Evolutionary conservation across 2,113 vertebrate species (phyloP).

Genomic region (Actenoides lindsayi): DNA sequence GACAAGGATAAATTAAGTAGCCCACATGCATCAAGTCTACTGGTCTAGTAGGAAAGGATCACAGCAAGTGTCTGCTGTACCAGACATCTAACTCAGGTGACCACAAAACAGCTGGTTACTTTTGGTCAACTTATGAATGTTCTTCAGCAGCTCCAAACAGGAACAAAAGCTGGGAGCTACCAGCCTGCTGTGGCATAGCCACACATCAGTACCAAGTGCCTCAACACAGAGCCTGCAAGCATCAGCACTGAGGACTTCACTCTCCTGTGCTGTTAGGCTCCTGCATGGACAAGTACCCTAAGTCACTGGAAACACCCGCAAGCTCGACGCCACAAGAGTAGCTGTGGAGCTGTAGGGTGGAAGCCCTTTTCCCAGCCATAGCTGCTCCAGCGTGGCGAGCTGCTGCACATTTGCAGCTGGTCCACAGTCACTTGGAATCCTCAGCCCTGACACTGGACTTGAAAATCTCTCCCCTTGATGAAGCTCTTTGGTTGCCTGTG

Average conservation of each 20-base stretch:
- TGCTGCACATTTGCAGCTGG: not conserved
- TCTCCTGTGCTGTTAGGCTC: not conserved
- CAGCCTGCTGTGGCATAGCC: not conserved
- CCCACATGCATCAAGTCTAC: accelerated
- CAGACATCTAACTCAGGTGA: not conserved
- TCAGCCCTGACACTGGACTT: not conserved
- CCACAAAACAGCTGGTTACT: not conserved
- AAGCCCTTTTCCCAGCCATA: accelerated
- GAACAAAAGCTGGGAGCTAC: not conserved
- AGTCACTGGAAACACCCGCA: not conserved
- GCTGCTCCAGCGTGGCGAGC: accelerated
- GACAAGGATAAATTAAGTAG: not conserved
- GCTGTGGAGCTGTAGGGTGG: not conserved
- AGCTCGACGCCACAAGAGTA: accelerated
- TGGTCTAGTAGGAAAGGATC: not conserved
- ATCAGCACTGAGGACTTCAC: not conserved
- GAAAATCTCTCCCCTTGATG: not conserved
- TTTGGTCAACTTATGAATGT: not conserved
- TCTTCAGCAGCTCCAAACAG: not conserved
- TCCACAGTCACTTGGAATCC: not conserved
- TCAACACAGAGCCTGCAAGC: accelerated
- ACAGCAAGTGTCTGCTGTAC: accelerated
- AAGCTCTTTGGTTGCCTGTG: not conserved
- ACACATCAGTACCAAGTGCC: not conserved
- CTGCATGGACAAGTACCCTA: accelerated